Evolutionary conservation across 2,113 vertebrate species (phyloP), one percentile per base, ranked within the genome.

Genomic region (Synchiropus splendidus): DNA sequence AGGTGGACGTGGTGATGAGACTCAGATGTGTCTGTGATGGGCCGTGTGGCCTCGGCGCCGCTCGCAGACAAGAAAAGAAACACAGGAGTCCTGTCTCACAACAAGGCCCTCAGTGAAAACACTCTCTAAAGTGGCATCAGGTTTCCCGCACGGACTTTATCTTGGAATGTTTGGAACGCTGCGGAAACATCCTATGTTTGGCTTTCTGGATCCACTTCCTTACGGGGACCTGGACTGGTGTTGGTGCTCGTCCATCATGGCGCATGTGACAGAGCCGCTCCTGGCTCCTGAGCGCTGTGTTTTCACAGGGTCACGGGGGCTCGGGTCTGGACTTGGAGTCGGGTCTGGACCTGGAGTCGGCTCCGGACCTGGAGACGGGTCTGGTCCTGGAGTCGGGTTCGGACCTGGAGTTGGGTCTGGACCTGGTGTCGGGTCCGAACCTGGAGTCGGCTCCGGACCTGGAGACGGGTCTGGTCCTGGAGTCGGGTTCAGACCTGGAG

Each of bases 271-370:
- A 72, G 37, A 51, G 36, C 44, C 48, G 42, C 54, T 56, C 59
- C 58, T 54, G 62, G 54, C 51, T 58, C 46, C 46, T 55, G 53
- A 69, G 69, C 47, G 48, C 17, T 9, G 33, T 74, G 67, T 70
- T 74, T 74, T 68, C 61, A 78, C 66, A 62, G 74, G 59, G 56
- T 72, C 68, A 74, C 73, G 58, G n/a, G n/a, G n/a, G n/a, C n/a
- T n/a, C n/a, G n/a, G n/a, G n/a, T n/a, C n/a, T n/a, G n/a, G n/a
- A n/a, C n/a, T n/a, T n/a, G n/a, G n/a, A n/a, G n/a, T n/a, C n/a
- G n/a, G n/a, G n/a, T n/a, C n/a, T n/a, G n/a, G n/a, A n/a, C n/a
- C n/a, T n/a, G n/a, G n/a, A n/a, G n/a, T n/a, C n/a, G n/a, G n/a
- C n/a, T n/a, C n/a, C n/a, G n/a, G n/a, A n/a, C n/a, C n/a, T n/a